A percentile compares a stretch with the other conserved stretches of the same genome.
phyloP scores from a whole-genome alignment of 1,140 invertebrate genomes.

The Philopotamus ludificatus region DNA sequence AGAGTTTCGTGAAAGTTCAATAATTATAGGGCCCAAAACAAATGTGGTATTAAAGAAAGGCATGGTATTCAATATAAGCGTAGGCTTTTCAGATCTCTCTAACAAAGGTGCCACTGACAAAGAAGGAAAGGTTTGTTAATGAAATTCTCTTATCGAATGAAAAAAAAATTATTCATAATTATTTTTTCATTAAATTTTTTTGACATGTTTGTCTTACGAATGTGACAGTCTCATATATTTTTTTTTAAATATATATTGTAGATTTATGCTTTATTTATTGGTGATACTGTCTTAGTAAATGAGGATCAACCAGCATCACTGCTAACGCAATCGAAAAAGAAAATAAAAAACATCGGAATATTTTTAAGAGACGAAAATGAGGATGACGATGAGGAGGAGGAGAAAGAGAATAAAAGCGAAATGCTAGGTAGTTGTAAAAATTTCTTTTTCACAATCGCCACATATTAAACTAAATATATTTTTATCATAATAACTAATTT shows the following conservation, averaged over 20 bases:
- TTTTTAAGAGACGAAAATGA: conserved; percentile 94
- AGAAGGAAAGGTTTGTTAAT: conserved; percentile 71
- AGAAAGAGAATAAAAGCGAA: conserved; percentile 64
- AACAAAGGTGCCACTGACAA: conserved; percentile 84
- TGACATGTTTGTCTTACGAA: neutral
- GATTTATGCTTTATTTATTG: conserved; percentile 92
- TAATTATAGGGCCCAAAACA: conserved; percentile 90
- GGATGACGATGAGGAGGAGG: conserved; percentile 72
- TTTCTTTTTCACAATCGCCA: neutral
- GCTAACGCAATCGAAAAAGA: conserved; percentile 92
- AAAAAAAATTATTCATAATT: neutral
- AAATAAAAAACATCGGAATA: conserved; percentile 95
- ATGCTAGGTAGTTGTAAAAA: conserved; percentile 50
- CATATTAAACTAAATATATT: neutral
- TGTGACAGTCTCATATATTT: neutral
- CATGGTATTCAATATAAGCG: conserved; percentile 96
- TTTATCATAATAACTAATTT: neutral
- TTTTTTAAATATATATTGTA: conserved; percentile 30
- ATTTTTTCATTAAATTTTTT: conserved; percentile 6
- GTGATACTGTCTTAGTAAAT: conserved; percentile 94
- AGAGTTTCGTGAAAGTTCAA: conserved; percentile 94
- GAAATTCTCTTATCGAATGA: too few relatives aligned
- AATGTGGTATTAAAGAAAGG: conserved; percentile 80
- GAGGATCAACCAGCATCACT: conserved; percentile 85
- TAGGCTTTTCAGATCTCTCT: conserved; percentile 86